Base-by-base conservation (phyloP, 2,797 vertebrate species). In the Percopsis omiscomaycus region DNA sequence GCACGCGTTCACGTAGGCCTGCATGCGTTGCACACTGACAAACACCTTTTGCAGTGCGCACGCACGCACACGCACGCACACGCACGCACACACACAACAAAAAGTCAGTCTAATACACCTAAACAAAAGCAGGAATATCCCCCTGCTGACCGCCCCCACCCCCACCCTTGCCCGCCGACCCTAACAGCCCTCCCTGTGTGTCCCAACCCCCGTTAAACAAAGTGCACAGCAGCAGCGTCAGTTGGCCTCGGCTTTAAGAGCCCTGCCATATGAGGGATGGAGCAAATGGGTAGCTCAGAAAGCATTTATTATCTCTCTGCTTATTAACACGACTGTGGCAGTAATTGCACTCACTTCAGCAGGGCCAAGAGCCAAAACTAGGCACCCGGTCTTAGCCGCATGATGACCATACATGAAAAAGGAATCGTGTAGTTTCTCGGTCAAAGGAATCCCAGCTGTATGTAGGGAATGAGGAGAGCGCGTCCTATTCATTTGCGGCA, bases 241-340 rank as follows among this genome's bases (percentile, higher is more conserved):
- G 70, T 82, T 78, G 66, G 74, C 66, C 58, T 22, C 53, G 55
- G 64, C 77, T 77, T 69, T 64, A 73, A 71, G 66, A 57, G 45
- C 69, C 13, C n/a, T 57, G 10, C 53, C 59, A 50, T 69, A 32
- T 76, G 68, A 30, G 0, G 10, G 63, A 67, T 71, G 74, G 61
- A 74, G 70, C 69, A 77, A 37, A 71, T 78, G 74, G 32, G 53
- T 68, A 70, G 73, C 51, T 73, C 73, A 52, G 66, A 46, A 60
- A 75, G 71, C 12, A 70, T 69, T 77, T 61, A 61, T 70, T 64
- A 56, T 60, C 22, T 3, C 68, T 75, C 53, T 68, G 50, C 56
- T 75, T 69, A 52, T 55, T 32, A 5, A 4, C 58, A 60, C 71
- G 56, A 9, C 29, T 32, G 42, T 64, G 14, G 69, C 70, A 60